A percentile compares a stretch with the other conserved stretches of the same genome.
phyloP scores from a whole-genome alignment of 2,888 invertebrate species.

The Nomada ferruginata region DNA sequence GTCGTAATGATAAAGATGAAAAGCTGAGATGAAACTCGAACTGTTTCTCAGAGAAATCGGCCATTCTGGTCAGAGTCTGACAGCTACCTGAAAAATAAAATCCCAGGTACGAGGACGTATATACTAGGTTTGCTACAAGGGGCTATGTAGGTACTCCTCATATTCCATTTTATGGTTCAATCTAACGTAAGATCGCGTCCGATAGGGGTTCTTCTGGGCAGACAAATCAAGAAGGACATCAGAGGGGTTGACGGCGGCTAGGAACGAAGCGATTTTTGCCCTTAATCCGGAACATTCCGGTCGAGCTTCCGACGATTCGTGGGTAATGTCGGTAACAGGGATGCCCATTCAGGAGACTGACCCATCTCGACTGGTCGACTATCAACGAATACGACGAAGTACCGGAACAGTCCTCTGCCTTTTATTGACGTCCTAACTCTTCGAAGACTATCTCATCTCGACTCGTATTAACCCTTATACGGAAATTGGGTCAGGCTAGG shows the following conservation, averaged over 20 bases:
- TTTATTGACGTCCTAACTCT: constrained; percentile 39
- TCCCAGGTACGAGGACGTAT: too few relatives aligned
- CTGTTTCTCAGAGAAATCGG: too few relatives aligned
- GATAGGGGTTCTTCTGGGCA: constrained; percentile 24
- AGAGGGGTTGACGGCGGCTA: constrained; percentile 48
- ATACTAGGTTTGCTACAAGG: too few relatives aligned
- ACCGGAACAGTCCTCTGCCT: constrained; percentile 30
- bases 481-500: too few relatives aligned
- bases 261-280: constrained; percentile 70
- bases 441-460: neutral
- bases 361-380: constrained; percentile 64
- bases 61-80: too few relatives aligned
- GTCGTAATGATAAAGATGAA: too few relatives aligned
- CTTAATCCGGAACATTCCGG: constrained; percentile 66
- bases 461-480: neutral
- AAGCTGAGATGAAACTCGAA: too few relatives aligned
- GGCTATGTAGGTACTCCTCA: neutral
- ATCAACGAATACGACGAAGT: constrained; percentile 52
- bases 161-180: constrained; percentile 50
- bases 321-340: constrained; percentile 64
- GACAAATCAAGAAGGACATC: constrained; percentile 64
- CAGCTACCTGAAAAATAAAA: too few relatives aligned
- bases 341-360: constrained; percentile 75
- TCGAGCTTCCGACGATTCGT: constrained; percentile 68
- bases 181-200: constrained; percentile 36